Percentiles rank a stretch among this genome's conserved stretches.
phyloP scores from a whole-genome alignment of 2,113 vertebrate genomes.

The Cynoglossus semilaevis region DNA sequence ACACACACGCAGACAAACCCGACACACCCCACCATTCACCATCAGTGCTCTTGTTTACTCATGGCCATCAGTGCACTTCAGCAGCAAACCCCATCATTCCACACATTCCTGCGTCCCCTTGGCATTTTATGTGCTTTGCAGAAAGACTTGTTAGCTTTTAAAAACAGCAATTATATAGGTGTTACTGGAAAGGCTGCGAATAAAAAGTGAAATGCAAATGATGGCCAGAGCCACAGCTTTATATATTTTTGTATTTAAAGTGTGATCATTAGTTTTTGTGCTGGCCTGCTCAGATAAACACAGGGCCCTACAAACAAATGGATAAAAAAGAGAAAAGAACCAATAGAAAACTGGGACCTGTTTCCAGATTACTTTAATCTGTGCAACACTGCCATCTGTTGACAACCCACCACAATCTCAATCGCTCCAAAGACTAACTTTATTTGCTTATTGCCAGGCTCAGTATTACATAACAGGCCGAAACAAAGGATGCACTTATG shows the following conservation, averaged over 20 bases:
- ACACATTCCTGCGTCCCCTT: conserved; percentile 52
- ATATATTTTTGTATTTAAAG: not conserved
- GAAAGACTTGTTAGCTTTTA: conserved; percentile 1
- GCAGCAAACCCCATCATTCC: conserved; percentile 58
- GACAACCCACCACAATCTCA: conserved; percentile 10
- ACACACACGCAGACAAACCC: conserved; percentile 58
- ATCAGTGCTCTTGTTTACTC: conserved; percentile 60
- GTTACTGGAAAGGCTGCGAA: conserved; percentile 1
- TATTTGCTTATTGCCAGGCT: conserved; percentile 16
- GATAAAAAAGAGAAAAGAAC: conserved; percentile 4
- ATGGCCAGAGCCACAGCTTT: accelerated
- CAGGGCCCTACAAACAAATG: not conserved
- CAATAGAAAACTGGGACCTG: conserved; percentile 9
- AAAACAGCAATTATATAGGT: conserved; percentile 3
- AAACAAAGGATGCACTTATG: conserved; percentile 42
- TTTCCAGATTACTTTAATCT: conserved; percentile 5
- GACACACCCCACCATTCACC: conserved; percentile 55
- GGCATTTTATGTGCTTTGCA: conserved; percentile 48
- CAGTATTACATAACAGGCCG: conserved; percentile 29
- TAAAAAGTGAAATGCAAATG: not conserved
- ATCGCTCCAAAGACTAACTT: conserved; percentile 15
- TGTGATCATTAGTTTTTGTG: not conserved
- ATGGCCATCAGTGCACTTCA: conserved; percentile 55
- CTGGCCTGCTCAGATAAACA: not conserved
- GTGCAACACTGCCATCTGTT: conserved; percentile 62